These are phyloP conservation scores for Lepidurus apus DNA, from an alignment of 1,140 invertebrate species.

Conservation along the genomic window DNA sequence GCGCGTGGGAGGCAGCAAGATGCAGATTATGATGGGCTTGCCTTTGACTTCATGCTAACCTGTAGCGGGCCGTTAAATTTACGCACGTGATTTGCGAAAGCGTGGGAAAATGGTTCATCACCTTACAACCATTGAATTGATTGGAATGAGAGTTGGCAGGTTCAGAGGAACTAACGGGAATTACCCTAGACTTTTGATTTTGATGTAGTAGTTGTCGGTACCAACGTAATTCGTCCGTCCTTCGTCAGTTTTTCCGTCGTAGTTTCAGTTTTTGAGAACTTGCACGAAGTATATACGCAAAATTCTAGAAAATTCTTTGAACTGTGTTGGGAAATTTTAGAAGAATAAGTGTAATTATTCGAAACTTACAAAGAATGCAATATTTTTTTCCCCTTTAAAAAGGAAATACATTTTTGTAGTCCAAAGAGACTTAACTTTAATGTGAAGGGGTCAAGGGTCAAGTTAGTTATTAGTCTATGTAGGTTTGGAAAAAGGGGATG, in stretches of 20 bases:
- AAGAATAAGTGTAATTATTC: too few relatives aligned
- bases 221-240: neutral
- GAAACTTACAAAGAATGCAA: too few relatives aligned
- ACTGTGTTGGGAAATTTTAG: too few relatives aligned
- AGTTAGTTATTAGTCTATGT: neutral
- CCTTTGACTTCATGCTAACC: neutral
- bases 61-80: neutral
- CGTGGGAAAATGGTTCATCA: constrained; percentile 9
- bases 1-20: constrained; percentile 6
- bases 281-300: too few relatives aligned
- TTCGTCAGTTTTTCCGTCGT: neutral
- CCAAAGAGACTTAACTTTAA: too few relatives aligned
- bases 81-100: neutral
- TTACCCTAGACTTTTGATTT: neutral
- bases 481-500: neutral
- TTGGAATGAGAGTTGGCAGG: neutral
- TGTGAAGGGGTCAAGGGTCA: neutral
- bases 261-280: neutral
- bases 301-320: too few relatives aligned
- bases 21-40: neutral
- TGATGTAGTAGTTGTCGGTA: neutral
- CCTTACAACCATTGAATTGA: neutral
- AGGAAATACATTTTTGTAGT: too few relatives aligned
- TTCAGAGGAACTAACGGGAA: neutral
- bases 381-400: too few relatives aligned